Evolutionary conservation across 2,888 invertebrate species (phyloP), one percentile per base, ranked within the genome.

Genomic region (Aquatica leii): DNA sequence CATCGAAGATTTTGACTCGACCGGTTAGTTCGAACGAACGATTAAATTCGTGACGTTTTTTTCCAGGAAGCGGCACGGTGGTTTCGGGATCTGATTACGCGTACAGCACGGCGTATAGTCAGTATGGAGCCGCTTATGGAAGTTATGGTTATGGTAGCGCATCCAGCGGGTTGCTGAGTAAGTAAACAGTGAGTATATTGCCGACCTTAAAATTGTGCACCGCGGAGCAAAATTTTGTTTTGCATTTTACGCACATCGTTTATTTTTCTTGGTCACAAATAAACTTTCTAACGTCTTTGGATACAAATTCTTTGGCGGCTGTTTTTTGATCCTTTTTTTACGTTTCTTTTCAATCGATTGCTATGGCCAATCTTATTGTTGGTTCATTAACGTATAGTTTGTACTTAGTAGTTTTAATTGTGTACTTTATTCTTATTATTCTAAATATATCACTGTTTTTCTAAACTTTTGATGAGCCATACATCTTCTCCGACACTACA

Each of bases 51-150:
- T 43, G 14, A 43, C 9, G 9, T 2, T 51, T 51, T 8, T 51
- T 51, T 37, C 14, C 78, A 89, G 88, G 88, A 71, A 87, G 88
- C 66, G 86, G 87, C 59, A 83, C 86, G 21, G 87, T 87, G 57
- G 86, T 87, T 57, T 86, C 87, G 49, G 85, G 84, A 37, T 80
- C 87, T 58, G 90, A 91, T 77, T 91, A 91, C 78, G 86, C 90
- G 34, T 91, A 91, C 78, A 89, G 87, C 77, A 87, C 90, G 60
- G 87, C 88, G 69, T 94, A 94, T 85, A 85, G 87, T 72, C 88
- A 92, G 78, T 92, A 92, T 80, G 90, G 91, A 61, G 88, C 91
- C 63, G 87, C 91, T 11, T 86, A 86, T 67, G 86, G 87, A 64
- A 86, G 88, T 62, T 88, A 88, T 74, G 87, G 87, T 62, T 88